phyloP scores from a whole-genome alignment of 2,113 vertebrate species.

The Cyanocitta stelleri region DNA sequence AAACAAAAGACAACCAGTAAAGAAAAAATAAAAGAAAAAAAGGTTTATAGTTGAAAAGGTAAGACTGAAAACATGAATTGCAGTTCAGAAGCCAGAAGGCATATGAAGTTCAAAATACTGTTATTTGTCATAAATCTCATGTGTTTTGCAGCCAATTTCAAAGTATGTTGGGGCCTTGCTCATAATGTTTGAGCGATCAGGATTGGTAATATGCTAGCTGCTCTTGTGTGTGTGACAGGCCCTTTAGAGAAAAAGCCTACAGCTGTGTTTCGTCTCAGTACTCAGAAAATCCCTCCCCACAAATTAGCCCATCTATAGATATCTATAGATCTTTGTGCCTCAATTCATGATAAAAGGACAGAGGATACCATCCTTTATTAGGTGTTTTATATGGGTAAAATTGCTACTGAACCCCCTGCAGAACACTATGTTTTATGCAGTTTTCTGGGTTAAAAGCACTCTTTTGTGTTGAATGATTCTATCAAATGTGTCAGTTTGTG shows the following conservation, averaged over 20 bases:
- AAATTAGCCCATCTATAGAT: background rate
- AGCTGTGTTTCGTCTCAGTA: background rate
- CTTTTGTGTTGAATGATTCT: background rate
- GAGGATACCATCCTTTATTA: background rate
- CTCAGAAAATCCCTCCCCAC: background rate
- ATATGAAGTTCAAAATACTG: conserved; percentile 4
- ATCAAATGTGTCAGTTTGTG: background rate
- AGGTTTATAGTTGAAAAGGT: background rate
- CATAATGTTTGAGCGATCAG: background rate
- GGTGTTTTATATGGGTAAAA: background rate
- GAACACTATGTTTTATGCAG: background rate
- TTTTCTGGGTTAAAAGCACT: background rate
- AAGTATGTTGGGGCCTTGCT: background rate
- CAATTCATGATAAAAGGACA: background rate
- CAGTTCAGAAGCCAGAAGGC: background rate
- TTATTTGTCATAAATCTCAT: conserved; percentile 6
- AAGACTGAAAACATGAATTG: background rate
- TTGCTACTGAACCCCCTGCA: background rate
- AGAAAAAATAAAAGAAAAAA: background rate
- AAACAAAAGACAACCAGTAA: background rate
- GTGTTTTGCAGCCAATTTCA: background rate
- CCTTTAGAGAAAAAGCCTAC: background rate
- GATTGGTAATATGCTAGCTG: background rate
- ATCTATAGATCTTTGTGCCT: background rate
- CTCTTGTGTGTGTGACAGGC: background rate